Base-by-base conservation (phyloP, 2,797 vertebrate genomes). In the Ambastaia sidthimunki region DNA sequence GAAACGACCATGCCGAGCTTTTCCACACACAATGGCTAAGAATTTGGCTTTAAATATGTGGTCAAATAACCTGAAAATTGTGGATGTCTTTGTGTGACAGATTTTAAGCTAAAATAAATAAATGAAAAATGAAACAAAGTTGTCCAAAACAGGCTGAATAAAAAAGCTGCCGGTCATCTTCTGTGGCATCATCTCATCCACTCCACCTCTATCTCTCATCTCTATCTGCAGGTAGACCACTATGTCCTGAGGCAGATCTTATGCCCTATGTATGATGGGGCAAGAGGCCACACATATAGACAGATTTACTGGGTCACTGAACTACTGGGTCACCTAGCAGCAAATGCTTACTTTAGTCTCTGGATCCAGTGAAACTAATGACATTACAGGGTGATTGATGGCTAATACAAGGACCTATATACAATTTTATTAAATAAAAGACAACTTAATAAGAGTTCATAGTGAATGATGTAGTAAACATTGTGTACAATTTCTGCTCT, bases 261-360 rank as follows among this genome's bases (percentile, higher is more conserved):
- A 74, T 74, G 44, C 44, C 71, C 63, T 55, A 13, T 68, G 71
- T 80, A 41, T 15, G 18, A 73, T 48, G 59, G 67, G 78, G 67
- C 76, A 79, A 52, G 67, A 80, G 76, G 82, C 47, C 18, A 44
- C 54, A 72, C 28, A 65, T 76, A 74, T 82, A 48, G 21, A 59
- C 55, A 65, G 76, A 72, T 81, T 73, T 81, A 70, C 77, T 65
- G 77, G 82, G 85, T 83, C 80, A 83, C 69, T 78, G 76, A 80
- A 74, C 85, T 86, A 84, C 80, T 76, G 73, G 62, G 80, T 76
- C 84, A 28, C 28, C 37, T 71, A 55, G 59, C 34, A 63, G 52
- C 18, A 70, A 77, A 28, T 31, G 41, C 66, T 69, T 23, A 21
- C 21, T 69, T 21, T 11, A 70, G 65, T 37, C 4, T 59, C 41